Evolutionary conservation across 2,797 vertebrate species (phyloP).

Genomic region (Acanthurus lineatus): DNA sequence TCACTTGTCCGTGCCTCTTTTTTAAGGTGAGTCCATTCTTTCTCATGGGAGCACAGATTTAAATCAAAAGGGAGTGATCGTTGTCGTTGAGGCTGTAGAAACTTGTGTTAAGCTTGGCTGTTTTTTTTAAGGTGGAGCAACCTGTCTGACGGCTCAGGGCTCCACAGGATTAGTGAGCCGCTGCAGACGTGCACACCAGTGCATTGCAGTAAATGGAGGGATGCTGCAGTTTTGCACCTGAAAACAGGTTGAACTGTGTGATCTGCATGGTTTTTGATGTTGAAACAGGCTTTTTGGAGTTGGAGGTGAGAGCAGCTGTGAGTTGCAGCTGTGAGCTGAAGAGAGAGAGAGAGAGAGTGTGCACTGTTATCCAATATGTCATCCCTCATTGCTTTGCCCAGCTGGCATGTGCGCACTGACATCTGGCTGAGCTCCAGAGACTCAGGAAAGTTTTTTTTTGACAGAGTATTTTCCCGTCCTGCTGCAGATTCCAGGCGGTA

Average conservation of each 20-base stretch:
- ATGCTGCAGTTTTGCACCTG: constrained; percentile 27
- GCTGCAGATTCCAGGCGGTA: constrained; percentile 21
- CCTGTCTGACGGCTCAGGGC: constrained; percentile 62
- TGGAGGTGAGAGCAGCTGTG: constrained; percentile 22
- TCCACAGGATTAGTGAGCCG: constrained; percentile 41
- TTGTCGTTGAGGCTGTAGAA: constrained; percentile 6
- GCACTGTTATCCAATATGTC: constrained; percentile 61
- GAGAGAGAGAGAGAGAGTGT: constrained; percentile 25
- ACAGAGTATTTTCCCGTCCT: constrained; percentile 41
- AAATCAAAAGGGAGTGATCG: constrained; percentile 6
- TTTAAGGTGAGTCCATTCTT: constrained; percentile 71
- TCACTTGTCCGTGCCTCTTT: constrained; percentile 41
- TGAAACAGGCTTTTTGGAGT: constrained; percentile 36
- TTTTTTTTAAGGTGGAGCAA: constrained; percentile 56
- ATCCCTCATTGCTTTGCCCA: constrained; percentile 34
- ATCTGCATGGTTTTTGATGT: constrained; percentile 19
- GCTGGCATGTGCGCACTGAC: constrained; percentile 24
- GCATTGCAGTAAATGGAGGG: constrained; percentile 20
- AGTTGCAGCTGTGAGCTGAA: constrained; percentile 22
- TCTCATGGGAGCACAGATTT: constrained; percentile 12
- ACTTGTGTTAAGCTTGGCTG: not conserved
- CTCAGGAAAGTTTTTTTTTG: constrained; percentile 30
- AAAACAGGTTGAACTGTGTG: constrained; percentile 40
- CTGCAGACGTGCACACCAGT: constrained; percentile 33
- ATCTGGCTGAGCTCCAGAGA: constrained; percentile 26